Evolutionary conservation across 2,888 invertebrate species (phyloP), one percentile per base, ranked within the genome.

Genomic region (Geophilus truncorum): DNA sequence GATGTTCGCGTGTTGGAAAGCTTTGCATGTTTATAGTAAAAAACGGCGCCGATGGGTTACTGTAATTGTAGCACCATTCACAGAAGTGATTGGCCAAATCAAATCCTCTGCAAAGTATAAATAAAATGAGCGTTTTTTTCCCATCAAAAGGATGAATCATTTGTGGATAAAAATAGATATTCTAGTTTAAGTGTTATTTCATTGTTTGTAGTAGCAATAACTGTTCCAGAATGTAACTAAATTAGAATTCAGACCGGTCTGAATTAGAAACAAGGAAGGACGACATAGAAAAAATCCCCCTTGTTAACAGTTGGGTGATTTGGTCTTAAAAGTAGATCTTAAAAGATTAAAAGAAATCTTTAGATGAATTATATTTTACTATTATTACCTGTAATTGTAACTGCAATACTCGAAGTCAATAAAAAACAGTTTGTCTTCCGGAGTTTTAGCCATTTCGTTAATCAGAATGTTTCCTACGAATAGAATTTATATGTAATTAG

Each of bases 361-460:
- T n/a, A n/a, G n/a, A n/a, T n/a, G n/a, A n/a, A n/a, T n/a, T n/a
- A n/a, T n/a, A n/a, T n/a, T 57, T 57, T 15, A 45, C 18, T 62
- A 9, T 81, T 1, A 81, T 15, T 81, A 86, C 87, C 87, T 90
- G 86, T 94, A 94, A 86, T 97, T 97, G 88, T 97, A 97, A 0
- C 96, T 94, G 87, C 96, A 96, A 86, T 97, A 97, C 88, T 97
- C 97, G 86, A 95, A 97, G 87, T 97, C 97, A 85, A 95, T 95
- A 32, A 95, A 89, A 18, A 93, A 92, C 36, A 95, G 87, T 83
- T 84, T 83, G 84, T 87, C 85, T 84, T 87, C 85, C 82, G 83
- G 82, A 21, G 84, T 82, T 76, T 84, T 84, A 79, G 85, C 85
- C 76, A 88, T 89, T 83, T 89, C 88, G 25, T 82, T 86, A 12